Percentiles rank a stretch among this genome's conserved stretches.
These are phyloP conservation scores for Grammomys surdaster DNA, from an alignment of 2,113 vertebrate species.

Conservation along the genomic window DNA sequence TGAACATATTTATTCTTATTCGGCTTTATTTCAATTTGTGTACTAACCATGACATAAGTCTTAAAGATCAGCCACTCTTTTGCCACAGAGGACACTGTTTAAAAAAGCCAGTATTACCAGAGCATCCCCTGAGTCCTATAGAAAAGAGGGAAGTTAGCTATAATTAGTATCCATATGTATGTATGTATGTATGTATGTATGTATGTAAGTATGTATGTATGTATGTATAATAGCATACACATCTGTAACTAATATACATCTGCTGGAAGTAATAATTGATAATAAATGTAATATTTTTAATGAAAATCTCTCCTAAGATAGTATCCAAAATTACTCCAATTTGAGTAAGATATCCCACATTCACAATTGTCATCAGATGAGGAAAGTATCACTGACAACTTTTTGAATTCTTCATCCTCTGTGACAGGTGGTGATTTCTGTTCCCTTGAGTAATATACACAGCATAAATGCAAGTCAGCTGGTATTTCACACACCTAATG, in stretches of 20 bases:
- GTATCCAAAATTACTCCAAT: not conserved
- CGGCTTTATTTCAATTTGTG: not conserved
- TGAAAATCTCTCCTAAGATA: not conserved
- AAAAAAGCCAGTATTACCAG: not conserved
- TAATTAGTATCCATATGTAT: not conserved
- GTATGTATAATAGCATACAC: no score
- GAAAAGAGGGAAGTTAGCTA: not conserved
- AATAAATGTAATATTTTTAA: slow-evolving; percentile 23
- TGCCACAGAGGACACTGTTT: not conserved
- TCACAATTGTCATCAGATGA: slow-evolving; percentile 1
- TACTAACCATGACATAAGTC: not conserved
- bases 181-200: not conserved
- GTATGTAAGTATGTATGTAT: not conserved
- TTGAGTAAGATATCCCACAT: not conserved
- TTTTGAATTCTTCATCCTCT: slow-evolving; percentile 48
- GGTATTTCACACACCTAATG: slow-evolving; percentile 29
- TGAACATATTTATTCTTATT: not conserved
- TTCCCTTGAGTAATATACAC: slow-evolving; percentile 50
- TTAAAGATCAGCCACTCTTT: not conserved
- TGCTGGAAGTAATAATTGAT: not conserved
- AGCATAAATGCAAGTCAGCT: slow-evolving; percentile 51
- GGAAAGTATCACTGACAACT: not conserved
- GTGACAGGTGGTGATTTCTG: slow-evolving; percentile 41
- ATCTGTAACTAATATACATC: not conserved
- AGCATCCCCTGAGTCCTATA: not conserved